Conservation (phyloP, 1,140 invertebrate species). For the Magallana angulata region DNA sequence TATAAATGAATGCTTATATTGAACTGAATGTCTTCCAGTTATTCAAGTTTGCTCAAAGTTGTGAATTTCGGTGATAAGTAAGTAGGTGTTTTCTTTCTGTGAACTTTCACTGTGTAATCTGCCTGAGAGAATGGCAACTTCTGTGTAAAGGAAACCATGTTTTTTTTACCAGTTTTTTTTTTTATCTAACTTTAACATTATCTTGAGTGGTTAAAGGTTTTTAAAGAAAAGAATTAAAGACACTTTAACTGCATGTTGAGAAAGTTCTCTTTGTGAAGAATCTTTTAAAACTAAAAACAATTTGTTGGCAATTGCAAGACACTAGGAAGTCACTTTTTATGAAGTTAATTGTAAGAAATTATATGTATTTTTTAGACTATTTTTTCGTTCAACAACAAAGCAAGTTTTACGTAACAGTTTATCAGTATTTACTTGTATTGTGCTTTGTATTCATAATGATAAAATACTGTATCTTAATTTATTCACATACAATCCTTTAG, state of each 20-base stretch:
- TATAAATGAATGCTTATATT: background rate
- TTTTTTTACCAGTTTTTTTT: too few relatives aligned
- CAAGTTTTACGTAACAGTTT: background rate
- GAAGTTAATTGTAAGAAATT: too few relatives aligned
- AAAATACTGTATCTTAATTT: too few relatives aligned
- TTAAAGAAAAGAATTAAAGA: background rate
- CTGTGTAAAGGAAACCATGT: background rate
- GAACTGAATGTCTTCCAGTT: conserved; percentile 27
- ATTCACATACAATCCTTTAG: too few relatives aligned
- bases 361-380: background rate
- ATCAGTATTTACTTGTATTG: too few relatives aligned
- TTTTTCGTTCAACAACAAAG: conserved; percentile 30
- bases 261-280: background rate
- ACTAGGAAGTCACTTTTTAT: background rate
- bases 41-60: conserved; percentile 31
- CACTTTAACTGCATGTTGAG: background rate
- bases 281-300: background rate
- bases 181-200: background rate
- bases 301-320: background rate
- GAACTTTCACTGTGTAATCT: background rate
- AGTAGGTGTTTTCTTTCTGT: background rate
- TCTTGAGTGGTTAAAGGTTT: background rate
- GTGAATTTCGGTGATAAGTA: conserved; percentile 19
- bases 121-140: conserved; percentile 4
- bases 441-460: too few relatives aligned